Conservation (phyloP, 2,797 vertebrate genomes). For the Iguana delicatissima region DNA sequence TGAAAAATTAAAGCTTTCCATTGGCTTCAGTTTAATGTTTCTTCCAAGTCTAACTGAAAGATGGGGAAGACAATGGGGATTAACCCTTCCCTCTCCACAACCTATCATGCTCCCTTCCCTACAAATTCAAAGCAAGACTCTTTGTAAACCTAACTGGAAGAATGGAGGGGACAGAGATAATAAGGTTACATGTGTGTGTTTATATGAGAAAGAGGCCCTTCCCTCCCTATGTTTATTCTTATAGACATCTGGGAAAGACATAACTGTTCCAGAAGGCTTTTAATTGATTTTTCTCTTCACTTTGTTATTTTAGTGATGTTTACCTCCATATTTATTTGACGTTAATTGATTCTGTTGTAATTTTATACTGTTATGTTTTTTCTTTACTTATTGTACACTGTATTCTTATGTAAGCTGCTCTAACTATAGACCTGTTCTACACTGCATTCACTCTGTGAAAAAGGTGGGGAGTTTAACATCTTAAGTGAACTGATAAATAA, state of each 20-base stretch:
- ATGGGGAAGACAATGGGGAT: not conserved
- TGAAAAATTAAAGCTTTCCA: not conserved
- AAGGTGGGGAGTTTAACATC: not conserved
- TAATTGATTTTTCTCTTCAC: constrained; percentile 11
- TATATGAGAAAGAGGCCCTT: not conserved
- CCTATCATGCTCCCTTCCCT: not conserved
- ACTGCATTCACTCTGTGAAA: not conserved
- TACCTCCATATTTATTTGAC: constrained; percentile 13
- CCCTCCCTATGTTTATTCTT: not conserved
- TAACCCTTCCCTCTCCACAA: not conserved
- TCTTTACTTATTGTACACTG: not conserved
- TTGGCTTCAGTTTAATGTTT: not conserved
- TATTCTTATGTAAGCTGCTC: not conserved
- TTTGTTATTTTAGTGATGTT: constrained; percentile 5
- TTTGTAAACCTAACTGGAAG: not conserved
- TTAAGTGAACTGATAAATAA: not conserved
- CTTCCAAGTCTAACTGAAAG: not conserved
- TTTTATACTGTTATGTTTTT: not conserved
- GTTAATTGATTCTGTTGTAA: constrained; percentile 1
- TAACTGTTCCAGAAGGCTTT: constrained; percentile 5
- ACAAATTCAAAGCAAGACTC: not conserved
- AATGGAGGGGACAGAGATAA: too few relatives aligned
- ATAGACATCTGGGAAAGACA: not conserved
- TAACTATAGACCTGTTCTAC: not conserved
- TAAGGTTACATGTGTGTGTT: not conserved